Evolutionary conservation across 2,888 invertebrate genomes (phyloP).

Genomic region (Drosophila paranaensis): DNA sequence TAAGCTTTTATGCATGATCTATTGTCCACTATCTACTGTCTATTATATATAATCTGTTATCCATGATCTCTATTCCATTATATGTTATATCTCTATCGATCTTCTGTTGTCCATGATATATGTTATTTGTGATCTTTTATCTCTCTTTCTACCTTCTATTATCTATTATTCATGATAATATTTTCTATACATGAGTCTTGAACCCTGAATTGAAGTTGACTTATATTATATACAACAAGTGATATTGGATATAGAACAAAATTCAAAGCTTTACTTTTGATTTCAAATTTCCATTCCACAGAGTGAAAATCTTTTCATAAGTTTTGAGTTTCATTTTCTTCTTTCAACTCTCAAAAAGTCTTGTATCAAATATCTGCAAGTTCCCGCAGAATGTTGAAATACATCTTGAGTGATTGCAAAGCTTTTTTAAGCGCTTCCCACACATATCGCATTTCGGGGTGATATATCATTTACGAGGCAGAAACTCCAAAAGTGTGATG

Average conservation of each 20-base stretch:
- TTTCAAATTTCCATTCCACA: neutral
- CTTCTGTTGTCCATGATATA: neutral
- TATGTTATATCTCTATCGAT: neutral
- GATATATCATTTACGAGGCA: neutral
- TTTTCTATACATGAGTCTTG: neutral
- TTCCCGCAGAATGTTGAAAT: constrained; percentile 4
- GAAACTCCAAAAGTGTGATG: neutral
- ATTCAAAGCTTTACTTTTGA: neutral
- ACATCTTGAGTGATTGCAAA: neutral
- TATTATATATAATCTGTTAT: neutral
- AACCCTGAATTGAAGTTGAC: neutral
- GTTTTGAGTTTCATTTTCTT: neutral
- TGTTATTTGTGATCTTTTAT: neutral
- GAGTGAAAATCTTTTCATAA: neutral
- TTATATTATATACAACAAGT: neutral
- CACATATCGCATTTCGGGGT: constrained; percentile 3
- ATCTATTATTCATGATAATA: neutral
- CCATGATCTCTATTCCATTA: neutral
- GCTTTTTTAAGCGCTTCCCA: constrained; percentile 4
- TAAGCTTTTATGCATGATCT: neutral
- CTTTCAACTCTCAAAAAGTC: neutral
- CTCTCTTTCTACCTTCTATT: neutral
- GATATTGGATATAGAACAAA: neutral
- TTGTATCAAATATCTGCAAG: constrained; percentile 1
- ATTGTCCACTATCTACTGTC: neutral